Base-by-base conservation (phyloP, 23 tunicate species). In the Ascidia mentula region DNA sequence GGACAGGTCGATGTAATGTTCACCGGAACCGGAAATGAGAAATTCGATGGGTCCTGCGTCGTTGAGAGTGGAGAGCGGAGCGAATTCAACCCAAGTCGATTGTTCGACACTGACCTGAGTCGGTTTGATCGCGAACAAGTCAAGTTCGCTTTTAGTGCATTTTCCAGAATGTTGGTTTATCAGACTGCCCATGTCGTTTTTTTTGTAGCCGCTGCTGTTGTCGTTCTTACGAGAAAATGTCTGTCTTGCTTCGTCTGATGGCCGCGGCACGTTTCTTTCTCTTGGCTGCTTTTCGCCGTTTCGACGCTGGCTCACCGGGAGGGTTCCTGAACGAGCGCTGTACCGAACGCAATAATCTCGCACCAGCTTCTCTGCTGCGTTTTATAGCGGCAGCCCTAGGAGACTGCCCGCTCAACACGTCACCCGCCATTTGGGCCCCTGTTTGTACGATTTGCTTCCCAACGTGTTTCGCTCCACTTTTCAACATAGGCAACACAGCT, bases 401-500 rank as follows among this genome's bases (percentile, higher is more conserved):
- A 18, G n/a, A 17, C 13, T 18, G 13, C 13, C 73, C 73, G 30
- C n/a, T n/a, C n/a, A n/a, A n/a, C n/a, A n/a, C n/a, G n/a, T n/a
- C n/a, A n/a, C n/a, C n/a, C n/a, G n/a, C n/a, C n/a, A n/a, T n/a
- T n/a, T n/a, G n/a, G n/a, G n/a, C n/a, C n/a, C n/a, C n/a, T n/a
- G n/a, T n/a, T n/a, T n/a, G n/a, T n/a, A n/a, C n/a, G n/a, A n/a
- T n/a, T n/a, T n/a, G n/a, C n/a, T n/a, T n/a, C n/a, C 73, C 73
- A 69, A 69, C 30, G 22, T 12, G 31, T 24, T 69, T 69, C 12
- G 73, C 73, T 69, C 73, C n/a, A n/a, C n/a, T n/a, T n/a, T n/a
- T n/a, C n/a, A n/a, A n/a, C n/a, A n/a, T n/a, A n/a, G n/a, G n/a
- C n/a, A n/a, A n/a, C n/a, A n/a, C n/a, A n/a, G n/a, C n/a, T n/a